Evolutionary conservation across 2,797 vertebrate genomes (phyloP).

Genomic region (Sternotherus odoratus): DNA sequence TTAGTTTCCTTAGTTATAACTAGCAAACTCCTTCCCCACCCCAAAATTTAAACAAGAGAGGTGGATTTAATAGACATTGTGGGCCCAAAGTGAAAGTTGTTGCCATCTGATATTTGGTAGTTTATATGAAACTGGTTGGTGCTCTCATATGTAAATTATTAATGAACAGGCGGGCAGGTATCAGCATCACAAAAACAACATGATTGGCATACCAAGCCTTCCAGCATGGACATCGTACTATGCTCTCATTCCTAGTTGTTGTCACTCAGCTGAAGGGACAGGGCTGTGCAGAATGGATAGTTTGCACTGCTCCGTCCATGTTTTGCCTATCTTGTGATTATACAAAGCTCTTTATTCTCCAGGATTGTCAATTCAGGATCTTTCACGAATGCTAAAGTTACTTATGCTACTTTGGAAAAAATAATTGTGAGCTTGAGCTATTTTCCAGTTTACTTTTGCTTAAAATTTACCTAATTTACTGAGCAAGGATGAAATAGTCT

Average conservation of each 20-base stretch:
- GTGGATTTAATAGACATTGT: neutral
- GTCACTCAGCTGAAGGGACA: neutral
- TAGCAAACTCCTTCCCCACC: neutral
- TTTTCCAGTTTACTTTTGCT: conserved; percentile 25
- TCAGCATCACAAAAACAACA: rapidly evolving
- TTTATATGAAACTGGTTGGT: rapidly evolving
- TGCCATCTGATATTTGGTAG: neutral
- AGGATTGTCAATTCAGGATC: neutral
- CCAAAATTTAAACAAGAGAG: neutral
- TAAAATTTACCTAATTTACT: neutral
- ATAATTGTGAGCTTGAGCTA: neutral
- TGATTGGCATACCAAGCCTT: neutral
- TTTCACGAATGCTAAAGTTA: neutral
- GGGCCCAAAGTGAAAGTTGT: neutral
- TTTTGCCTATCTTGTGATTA: neutral
- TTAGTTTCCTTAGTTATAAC: neutral
- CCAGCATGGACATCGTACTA: neutral
- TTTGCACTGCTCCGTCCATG: neutral
- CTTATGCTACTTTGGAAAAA: neutral
- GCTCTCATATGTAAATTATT: neutral
- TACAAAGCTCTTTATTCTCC: neutral
- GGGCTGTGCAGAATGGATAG: neutral
- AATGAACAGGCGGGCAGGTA: neutral
- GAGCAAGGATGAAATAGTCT: conserved; percentile 18
- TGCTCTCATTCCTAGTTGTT: neutral